Evolutionary conservation across 2,888 invertebrate species (phyloP), one percentile per base, ranked within the genome.

Genomic region (Electrophaes corylata): DNA sequence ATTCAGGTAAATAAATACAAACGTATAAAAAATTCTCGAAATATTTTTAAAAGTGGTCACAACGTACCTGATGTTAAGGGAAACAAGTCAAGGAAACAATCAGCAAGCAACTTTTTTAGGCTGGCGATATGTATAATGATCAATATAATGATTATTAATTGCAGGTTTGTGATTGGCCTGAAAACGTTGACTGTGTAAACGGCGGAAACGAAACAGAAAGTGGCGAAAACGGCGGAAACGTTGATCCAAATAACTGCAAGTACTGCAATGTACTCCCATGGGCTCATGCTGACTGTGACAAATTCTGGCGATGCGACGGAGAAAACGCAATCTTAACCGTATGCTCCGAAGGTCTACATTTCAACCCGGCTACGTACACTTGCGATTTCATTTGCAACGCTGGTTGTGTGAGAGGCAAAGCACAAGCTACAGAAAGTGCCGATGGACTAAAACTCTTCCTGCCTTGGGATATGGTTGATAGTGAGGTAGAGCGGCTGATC

Each of bases 281-380:
- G 88, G 76, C 81, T 0, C 86, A 90, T 44, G 79, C 76, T 0
- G 84, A 85, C 18, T 89, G 91, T 39, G 85, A 89, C 62, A 90
- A 89, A 46, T 91, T 75, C 76, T 91, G 83, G 81, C 60, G 71
- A 0, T 91, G 91, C 45, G 71, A 79, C 2, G 84, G 82, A 0
- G 51, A 73, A 0, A 54, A 57, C 0, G 67, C 78, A 1, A 68
- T 76, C 12, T 26, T 86, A 19, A 70, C 71, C 0, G 59, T 68
- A 0, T 91, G 91, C 62, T 64, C 87, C 1, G 83, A 85, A 67
- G 91, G 91, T 14, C 72, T 91, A 3, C 77, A 83, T 48, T 91
- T 88, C 75, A 91, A 91, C 48, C 70, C 69, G 0, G 62, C 31
- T 0, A 81, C 80, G 0, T 64, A 62, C 1, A 83, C 83, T 0